Evolutionary conservation across 2,888 invertebrate species (phyloP).

Genomic region (Pollenia labialis): DNA sequence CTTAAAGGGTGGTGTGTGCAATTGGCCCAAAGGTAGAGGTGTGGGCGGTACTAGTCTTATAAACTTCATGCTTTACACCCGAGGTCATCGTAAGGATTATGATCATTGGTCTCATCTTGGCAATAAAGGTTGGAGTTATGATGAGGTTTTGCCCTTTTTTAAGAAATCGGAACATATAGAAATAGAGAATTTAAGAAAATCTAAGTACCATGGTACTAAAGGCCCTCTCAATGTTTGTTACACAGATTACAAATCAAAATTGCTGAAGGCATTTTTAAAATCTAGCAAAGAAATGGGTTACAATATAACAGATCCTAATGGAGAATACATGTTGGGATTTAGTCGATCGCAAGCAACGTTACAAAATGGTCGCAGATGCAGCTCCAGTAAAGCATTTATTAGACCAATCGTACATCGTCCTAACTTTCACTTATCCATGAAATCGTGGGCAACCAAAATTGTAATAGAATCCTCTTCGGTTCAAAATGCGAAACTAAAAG

Average conservation of each 20-base stretch:
- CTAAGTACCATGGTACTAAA: constrained; percentile 87
- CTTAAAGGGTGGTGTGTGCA: constrained; percentile 85
- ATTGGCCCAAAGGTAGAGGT: constrained; percentile 91
- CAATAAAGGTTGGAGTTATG: constrained; percentile 92
- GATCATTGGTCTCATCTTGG: constrained; percentile 92
- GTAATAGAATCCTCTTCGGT: constrained; percentile 87
- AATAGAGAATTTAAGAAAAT: constrained; percentile 86
- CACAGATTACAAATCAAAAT: constrained; percentile 87
- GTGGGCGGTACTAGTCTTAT: constrained; percentile 93
- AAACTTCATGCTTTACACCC: constrained; percentile 93
- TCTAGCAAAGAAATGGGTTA: constrained; percentile 90
- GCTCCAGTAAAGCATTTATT: constrained; percentile 91
- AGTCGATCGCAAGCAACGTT: constrained; percentile 89
- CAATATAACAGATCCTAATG: constrained; percentile 89
- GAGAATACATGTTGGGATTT: constrained; percentile 87
- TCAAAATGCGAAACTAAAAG: constrained; percentile 78
- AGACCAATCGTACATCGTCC: constrained; percentile 87
- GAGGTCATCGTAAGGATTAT: constrained; percentile 93
- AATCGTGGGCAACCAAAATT: constrained; percentile 88
- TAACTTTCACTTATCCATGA: constrained; percentile 90
- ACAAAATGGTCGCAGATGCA: constrained; percentile 90
- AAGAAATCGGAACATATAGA: constrained; percentile 90
- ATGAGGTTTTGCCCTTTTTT: constrained; percentile 90
- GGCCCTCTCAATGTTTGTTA: constrained; percentile 89
- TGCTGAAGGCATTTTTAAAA: constrained; percentile 87